A percentile compares a stretch with the other conserved stretches of the same genome.
Conservation (phyloP, 2,113 vertebrate genomes). For the Thunnus thynnus region DNA sequence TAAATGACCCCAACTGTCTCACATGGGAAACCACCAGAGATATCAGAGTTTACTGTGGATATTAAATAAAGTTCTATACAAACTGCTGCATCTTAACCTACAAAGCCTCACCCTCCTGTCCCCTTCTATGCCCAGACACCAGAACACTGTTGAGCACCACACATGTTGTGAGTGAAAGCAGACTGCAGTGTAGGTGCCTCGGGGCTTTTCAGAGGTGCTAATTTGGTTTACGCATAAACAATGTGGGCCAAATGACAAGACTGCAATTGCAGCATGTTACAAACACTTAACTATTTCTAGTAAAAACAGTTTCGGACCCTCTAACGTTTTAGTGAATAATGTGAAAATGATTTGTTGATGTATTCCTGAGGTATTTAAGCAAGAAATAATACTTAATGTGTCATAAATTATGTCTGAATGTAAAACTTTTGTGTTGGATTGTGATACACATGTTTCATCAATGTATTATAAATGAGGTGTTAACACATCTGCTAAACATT, state of each 20-base stretch:
- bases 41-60: neutral
- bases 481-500: conserved; percentile 41
- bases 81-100: conserved; percentile 2
- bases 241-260: conserved; percentile 39
- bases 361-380: neutral
- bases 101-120: neutral
- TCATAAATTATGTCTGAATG: neutral
- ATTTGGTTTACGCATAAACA: conserved; percentile 78
- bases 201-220: conserved; percentile 58
- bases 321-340: neutral
- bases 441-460: neutral
- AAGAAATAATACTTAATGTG: neutral
- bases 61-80: neutral
- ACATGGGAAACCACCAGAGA: neutral
- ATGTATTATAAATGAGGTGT: conserved; percentile 27
- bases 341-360: conserved; percentile 1
- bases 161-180: conserved; percentile 16
- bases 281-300: conserved; percentile 59
- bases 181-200: conserved; percentile 37
- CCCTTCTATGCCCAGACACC: conserved; percentile 20
- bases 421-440: neutral
- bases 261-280: conserved; percentile 43
- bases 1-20: neutral
- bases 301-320: neutral
- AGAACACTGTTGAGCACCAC: conserved; percentile 12